phyloP scores from a whole-genome alignment of 2,797 vertebrate species.

The Molossus alvarezi region DNA sequence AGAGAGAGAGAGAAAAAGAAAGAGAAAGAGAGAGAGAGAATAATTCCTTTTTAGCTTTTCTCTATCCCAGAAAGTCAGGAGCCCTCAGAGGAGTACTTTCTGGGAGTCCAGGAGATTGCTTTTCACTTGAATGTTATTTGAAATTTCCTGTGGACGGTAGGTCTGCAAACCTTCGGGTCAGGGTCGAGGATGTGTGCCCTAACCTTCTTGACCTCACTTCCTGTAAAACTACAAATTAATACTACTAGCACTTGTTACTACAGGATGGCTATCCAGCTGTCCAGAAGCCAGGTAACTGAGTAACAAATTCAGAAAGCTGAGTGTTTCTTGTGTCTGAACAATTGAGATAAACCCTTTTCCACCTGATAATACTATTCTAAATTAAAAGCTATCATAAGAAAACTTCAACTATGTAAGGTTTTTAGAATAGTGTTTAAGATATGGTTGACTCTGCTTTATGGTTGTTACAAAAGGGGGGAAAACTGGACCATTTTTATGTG shows the following conservation, averaged over 20 bases:
- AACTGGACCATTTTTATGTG: background rate
- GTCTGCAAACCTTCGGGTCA: slow-evolving; percentile 46
- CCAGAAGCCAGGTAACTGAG: background rate
- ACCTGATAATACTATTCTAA: background rate
- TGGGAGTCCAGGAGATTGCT: slow-evolving; percentile 12
- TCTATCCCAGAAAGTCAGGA: background rate
- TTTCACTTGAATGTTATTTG: slow-evolving; percentile 50
- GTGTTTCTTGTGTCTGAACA: slow-evolving; percentile 28
- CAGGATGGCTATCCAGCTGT: background rate
- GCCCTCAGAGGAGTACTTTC: background rate
- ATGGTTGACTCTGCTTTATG: background rate
- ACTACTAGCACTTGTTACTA: background rate
- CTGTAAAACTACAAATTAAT: slow-evolving; percentile 60
- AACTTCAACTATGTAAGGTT: background rate
- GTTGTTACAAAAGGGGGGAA: background rate
- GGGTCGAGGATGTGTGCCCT: slow-evolving; percentile 42
- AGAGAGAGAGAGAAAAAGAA: background rate
- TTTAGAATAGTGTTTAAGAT: slow-evolving; percentile 58
- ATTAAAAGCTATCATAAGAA: slow-evolving; percentile 18
- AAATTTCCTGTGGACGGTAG: slow-evolving; percentile 63
- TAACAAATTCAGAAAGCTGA: slow-evolving; percentile 56
- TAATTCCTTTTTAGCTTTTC: background rate
- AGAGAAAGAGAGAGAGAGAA: background rate
- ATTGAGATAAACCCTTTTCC: slow-evolving; percentile 15
- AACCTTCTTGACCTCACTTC: slow-evolving; percentile 59